Conservation (phyloP, 2,113 vertebrate genomes). For the Reinhardtius hippoglossoides region DNA sequence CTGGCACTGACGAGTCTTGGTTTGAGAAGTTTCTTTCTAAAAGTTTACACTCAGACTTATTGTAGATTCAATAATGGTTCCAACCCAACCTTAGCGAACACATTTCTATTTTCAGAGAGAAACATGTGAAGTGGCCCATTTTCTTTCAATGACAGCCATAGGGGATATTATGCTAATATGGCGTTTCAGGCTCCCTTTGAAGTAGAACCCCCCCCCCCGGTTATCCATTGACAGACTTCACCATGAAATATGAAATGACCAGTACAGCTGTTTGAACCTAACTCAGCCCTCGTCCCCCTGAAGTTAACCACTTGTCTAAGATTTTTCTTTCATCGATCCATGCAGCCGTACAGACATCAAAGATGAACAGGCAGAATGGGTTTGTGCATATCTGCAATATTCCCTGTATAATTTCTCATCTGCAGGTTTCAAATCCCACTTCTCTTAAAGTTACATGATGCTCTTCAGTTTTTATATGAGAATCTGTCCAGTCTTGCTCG, state of each 20-base stretch:
- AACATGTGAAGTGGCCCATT: slow-evolving; percentile 38
- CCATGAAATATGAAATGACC: slow-evolving; percentile 52
- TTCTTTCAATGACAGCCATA: slow-evolving; percentile 44
- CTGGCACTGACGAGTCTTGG: not conserved
- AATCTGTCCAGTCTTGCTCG: slow-evolving; percentile 27
- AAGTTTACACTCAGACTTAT: slow-evolving; percentile 23
- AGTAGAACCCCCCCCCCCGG: slow-evolving; percentile 59
- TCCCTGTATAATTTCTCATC: slow-evolving; percentile 12
- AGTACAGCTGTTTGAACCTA: slow-evolving; percentile 50
- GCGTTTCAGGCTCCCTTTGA: slow-evolving; percentile 63
- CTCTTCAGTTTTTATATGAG: not conserved
- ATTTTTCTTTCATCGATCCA: slow-evolving; percentile 32
- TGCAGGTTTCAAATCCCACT: slow-evolving; percentile 13
- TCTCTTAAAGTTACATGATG: slow-evolving; percentile 44
- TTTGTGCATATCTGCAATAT: slow-evolving; percentile 27
- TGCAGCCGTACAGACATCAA: slow-evolving; percentile 33
- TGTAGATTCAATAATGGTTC: slow-evolving; percentile 18
- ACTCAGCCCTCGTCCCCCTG: slow-evolving; percentile 15
- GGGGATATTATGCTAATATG: slow-evolving; percentile 68
- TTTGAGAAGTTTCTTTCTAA: not conserved
- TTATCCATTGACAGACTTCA: slow-evolving; percentile 68
- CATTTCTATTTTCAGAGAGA: slow-evolving; percentile 48
- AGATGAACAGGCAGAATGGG: slow-evolving; percentile 17
- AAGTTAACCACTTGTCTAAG: slow-evolving; percentile 39
- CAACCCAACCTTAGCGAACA: slow-evolving; percentile 13